phyloP scores from a whole-genome alignment of 2,113 vertebrate species.

The Thamnophis sirtalis region DNA sequence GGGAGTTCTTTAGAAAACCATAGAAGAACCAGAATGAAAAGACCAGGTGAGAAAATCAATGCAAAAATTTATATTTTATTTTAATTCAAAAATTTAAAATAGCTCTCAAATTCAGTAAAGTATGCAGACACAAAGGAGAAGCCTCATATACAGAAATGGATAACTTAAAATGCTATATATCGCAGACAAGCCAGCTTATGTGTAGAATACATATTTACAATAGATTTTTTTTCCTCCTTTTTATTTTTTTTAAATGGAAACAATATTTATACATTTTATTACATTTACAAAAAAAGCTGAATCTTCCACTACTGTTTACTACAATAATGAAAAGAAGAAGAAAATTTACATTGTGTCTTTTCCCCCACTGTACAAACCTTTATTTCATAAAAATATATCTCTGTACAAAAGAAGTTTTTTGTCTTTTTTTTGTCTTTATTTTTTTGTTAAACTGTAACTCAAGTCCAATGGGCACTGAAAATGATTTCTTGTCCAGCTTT shows the following conservation, averaged over 20 bases:
- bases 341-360: slow-evolving; percentile 89
- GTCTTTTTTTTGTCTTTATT: slow-evolving; percentile 39
- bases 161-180: slow-evolving; percentile 96
- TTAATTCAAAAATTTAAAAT: slow-evolving; percentile 99
- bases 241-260: slow-evolving; percentile 76
- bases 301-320: slow-evolving; percentile 88
- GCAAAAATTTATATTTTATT: slow-evolving; percentile 92
- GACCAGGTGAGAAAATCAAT: slow-evolving; percentile 68
- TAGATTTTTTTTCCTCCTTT: slow-evolving; percentile 59
- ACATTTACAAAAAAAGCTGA: slow-evolving; percentile 88
- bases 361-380: slow-evolving; percentile 97
- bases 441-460: slow-evolving; percentile 34
- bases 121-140: slow-evolving; percentile 90
- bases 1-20: not conserved
- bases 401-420: slow-evolving; percentile 92
- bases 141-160: slow-evolving; percentile 99
- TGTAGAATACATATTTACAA: slow-evolving; percentile 97
- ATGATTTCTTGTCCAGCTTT: slow-evolving; percentile 49
- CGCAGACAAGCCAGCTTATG: slow-evolving; percentile 93
- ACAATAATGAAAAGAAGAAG: slow-evolving; percentile 88
- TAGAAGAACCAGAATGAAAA: slow-evolving; percentile 18
- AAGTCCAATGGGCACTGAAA: slow-evolving; percentile 56
- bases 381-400: slow-evolving; percentile 99
- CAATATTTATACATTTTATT: slow-evolving; percentile 96
- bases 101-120: slow-evolving; percentile 98